These are phyloP conservation scores for Rotaria magnacalcarata DNA, from an alignment of 2,888 invertebrate genomes.

Conservation along the genomic window DNA sequence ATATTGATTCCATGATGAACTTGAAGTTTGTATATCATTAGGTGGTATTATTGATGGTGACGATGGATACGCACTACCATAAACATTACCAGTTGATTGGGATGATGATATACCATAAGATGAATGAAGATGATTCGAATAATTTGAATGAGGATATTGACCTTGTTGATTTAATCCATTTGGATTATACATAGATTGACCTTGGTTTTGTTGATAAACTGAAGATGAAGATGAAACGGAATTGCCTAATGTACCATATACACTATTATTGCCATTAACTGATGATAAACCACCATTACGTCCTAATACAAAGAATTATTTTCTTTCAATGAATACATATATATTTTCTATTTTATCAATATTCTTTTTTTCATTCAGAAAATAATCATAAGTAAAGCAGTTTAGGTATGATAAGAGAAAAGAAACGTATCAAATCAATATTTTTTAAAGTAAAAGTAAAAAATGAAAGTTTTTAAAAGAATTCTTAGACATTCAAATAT, in stretches of 20 bases:
- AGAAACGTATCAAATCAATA: too few relatives aligned
- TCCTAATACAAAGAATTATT: not conserved
- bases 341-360: too few relatives aligned
- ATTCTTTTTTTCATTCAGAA: too few relatives aligned
- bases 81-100: not conserved
- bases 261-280: not conserved
- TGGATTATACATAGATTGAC: not conserved
- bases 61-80: not conserved
- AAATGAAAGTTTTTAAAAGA: too few relatives aligned
- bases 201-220: conserved; percentile 22
- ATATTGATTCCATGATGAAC: not conserved
- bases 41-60: not conserved
- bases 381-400: too few relatives aligned
- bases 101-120: not conserved
- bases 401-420: too few relatives aligned
- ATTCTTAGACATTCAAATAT: too few relatives aligned
- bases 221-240: not conserved
- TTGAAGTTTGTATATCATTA: not conserved
- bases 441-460: too few relatives aligned
- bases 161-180: not conserved
- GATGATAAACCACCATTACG: not conserved
- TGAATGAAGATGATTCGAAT: not conserved
- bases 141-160: not conserved
- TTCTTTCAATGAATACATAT: too few relatives aligned
- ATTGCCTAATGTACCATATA: conserved; percentile 25